phyloP scores from a whole-genome alignment of 2,888 invertebrate species.

The Melieria picta region DNA sequence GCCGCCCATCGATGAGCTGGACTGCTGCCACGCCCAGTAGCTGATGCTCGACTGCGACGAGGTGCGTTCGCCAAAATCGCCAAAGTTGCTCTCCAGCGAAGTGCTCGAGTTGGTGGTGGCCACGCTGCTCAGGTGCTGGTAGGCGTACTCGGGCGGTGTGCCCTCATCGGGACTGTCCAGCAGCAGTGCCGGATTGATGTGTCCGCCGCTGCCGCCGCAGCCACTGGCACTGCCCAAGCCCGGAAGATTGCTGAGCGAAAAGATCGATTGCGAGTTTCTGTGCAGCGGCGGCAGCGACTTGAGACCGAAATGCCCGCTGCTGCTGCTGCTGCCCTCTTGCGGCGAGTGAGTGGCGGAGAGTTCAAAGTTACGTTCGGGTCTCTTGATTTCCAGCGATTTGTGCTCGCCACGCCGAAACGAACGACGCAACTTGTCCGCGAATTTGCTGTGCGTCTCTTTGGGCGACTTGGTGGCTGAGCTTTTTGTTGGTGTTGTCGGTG shows the following conservation, averaged over 20 bases:
- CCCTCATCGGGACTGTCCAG: slow-evolving; percentile 62
- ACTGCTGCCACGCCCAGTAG: slow-evolving; percentile 53
- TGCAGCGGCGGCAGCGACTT: slow-evolving; percentile 12
- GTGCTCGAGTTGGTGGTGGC: slow-evolving; percentile 59
- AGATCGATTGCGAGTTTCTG: slow-evolving; percentile 44
- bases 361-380: slow-evolving; percentile 37
- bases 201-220: slow-evolving; percentile 45
- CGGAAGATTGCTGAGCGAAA: slow-evolving; percentile 50
- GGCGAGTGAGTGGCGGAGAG: slow-evolving; percentile 34
- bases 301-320: slow-evolving; percentile 16
- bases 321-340: neutral
- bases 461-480: neutral
- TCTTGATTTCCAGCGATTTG: slow-evolving; percentile 56
- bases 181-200: slow-evolving; percentile 58
- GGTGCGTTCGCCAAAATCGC: slow-evolving; percentile 46
- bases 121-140: slow-evolving; percentile 59
- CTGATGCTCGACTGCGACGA: slow-evolving; percentile 52
- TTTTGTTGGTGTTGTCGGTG: slow-evolving; percentile 12
- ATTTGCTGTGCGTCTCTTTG: slow-evolving; percentile 45
- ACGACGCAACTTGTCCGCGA: slow-evolving; percentile 57
- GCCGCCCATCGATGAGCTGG: slow-evolving; percentile 58
- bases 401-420: slow-evolving; percentile 59
- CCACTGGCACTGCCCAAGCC: slow-evolving; percentile 34
- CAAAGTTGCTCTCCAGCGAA: slow-evolving; percentile 57
- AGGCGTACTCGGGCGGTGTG: slow-evolving; percentile 61